Evolutionary conservation across 2,888 invertebrate genomes (phyloP), one percentile per base, ranked within the genome.

Genomic region (Psylliodes chrysocephalus): DNA sequence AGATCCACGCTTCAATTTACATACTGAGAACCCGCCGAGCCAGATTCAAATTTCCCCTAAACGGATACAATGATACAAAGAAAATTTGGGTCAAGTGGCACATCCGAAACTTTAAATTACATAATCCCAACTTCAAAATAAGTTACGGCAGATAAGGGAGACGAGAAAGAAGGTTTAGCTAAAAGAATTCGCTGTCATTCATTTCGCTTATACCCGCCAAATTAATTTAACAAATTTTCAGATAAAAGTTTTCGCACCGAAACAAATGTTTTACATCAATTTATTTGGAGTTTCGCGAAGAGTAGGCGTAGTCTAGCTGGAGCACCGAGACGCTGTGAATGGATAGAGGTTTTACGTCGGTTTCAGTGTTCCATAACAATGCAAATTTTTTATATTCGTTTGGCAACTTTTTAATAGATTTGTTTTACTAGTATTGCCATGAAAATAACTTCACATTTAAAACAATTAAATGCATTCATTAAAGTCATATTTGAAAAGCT

Each of bases 71-170:
- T 73, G 70, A 71, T 72, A 72, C 73, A 71, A 73, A 59, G 69
- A 63, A 69, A 71, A 76, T 76, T 69, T 71, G 69, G 75, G 75
- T 75, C 74, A 73, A 75, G 71, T 73, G 69, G 70, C 71, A 71
- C 73, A 74, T 75, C 71, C 67, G 73, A 40, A 77, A 77, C 73
- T 77, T 77, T 77, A 75, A 75, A 77, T 77, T 75, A 75, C 76
- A 68, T 73, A 75, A 73, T 74, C 74, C 72, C 71, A 71, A 76
- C 71, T 74, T 71, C 73, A 70, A 55, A 76, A 74, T 74, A 75
- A 77, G 72, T 77, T 75, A 71, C 65, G 71, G 65, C 68, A 71
- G 75, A 78, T 75, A 76, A 75, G 73, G 28, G 59, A 40, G n/a
- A n/a, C n/a, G n/a, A n/a, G n/a, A n/a, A n/a, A 15, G 60, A 64